Base-by-base conservation (phyloP, 53 echinoderm and acorn worm species). In the Holothuria scabra region DNA sequence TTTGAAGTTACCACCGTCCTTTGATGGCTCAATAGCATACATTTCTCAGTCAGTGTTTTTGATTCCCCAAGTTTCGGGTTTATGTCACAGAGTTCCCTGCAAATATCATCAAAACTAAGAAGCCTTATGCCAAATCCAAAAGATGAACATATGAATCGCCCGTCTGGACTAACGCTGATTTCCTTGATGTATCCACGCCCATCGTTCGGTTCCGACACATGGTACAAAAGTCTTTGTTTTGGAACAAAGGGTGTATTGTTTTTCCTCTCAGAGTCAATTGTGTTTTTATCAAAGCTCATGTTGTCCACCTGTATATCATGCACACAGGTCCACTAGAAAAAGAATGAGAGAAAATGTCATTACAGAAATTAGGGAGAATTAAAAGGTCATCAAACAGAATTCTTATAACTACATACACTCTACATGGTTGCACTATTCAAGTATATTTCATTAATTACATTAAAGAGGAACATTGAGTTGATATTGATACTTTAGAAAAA, bases 151-250 rank as follows among this genome's bases (percentile, higher is more conserved):
- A 99, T 93, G 28, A 92, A 84, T 26, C 94, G 86, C 8, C 99
- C 99, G 52, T 99, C 99, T 4, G 99, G 94, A 81, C 99, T 99
- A 64, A 99, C 85, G 76, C 99, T 94, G 19, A 99, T 91, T 85
- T 99, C 99, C 31, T 99, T 99, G 89, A 99, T 99, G 80, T 99
- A 99, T 23, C 99, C 99, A 46, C 89, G 76, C 18, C 99, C 99
- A 49, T 99, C 99, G n/a, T 92, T 99, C 1, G 92, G 90, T 67
- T 99, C 99, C 44, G 84, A 80, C 58, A 91, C 89, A 69, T 94
- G 84, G 59, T 94, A 94, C 59, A 92, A 75, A 7, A 99, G 91
- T 52, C 90, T 86, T 24, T 93, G 80, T 29, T 82, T 44, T 12
- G 91, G 75, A 67, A 65, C 66, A 63, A 90, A 88, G 22, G 86